A percentile compares a stretch with the other conserved stretches of the same genome.
Evolutionary conservation across 2,113 vertebrate genomes (phyloP).

Genomic region (Calcarius ornatus): DNA sequence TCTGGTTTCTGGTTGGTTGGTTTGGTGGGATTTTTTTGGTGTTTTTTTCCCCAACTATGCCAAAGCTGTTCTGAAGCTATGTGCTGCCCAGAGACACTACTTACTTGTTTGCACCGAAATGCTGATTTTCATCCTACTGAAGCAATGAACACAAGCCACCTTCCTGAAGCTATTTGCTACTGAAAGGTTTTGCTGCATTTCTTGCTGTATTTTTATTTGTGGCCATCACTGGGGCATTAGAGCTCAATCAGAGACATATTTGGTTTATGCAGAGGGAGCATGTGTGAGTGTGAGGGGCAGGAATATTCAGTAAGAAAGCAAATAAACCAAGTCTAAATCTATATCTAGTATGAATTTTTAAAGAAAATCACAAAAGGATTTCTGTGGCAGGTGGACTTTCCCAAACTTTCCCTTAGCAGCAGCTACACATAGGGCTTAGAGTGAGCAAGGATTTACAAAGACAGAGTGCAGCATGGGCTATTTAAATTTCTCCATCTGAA

Average conservation of each 20-base stretch:
- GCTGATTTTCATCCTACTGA: background rate
- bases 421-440: background rate
- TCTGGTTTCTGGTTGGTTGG: background rate
- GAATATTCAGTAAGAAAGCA: background rate
- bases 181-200: background rate
- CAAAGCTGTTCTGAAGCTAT: background rate
- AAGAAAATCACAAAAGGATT: background rate
- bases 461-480: background rate
- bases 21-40: background rate
- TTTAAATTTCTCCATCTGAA: background rate
- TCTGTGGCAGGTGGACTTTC: background rate
- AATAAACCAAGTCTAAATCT: background rate
- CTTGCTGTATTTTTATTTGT: background rate
- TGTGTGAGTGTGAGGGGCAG: background rate
- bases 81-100: background rate
- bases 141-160: background rate
- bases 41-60: background rate
- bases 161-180: background rate
- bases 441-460: background rate
- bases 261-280: background rate
- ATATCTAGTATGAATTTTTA: background rate
- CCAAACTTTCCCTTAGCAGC: background rate
- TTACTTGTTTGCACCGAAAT: background rate
- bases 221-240: background rate
- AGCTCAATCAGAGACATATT: background rate